Evolutionary conservation across 2,888 invertebrate genomes (phyloP).

Genomic region (Vesta saturnalis): DNA sequence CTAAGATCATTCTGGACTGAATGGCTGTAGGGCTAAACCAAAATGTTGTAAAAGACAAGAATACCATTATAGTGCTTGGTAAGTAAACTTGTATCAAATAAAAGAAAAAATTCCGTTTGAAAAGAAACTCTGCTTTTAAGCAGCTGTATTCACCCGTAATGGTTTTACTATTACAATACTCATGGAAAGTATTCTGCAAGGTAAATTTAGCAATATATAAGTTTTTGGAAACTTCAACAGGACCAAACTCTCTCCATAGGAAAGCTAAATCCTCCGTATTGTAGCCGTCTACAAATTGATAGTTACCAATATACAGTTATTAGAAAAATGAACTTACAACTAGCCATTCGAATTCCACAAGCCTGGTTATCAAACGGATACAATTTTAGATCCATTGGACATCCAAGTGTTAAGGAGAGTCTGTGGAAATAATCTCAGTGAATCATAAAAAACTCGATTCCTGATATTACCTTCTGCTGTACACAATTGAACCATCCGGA

Average conservation of each 20-base stretch:
- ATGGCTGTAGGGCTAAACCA: slow-evolving; percentile 97
- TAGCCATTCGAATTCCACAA: slow-evolving; percentile 94
- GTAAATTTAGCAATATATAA: slow-evolving; percentile 94
- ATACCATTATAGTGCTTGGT: slow-evolving; percentile 98
- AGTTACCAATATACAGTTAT: slow-evolving; percentile 39
- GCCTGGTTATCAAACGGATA: slow-evolving; percentile 96
- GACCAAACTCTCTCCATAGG: slow-evolving; percentile 95
- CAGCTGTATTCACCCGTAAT: slow-evolving; percentile 99
- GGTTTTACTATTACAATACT: slow-evolving; percentile 96
- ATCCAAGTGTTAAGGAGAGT: slow-evolving; percentile 93
- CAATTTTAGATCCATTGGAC: slow-evolving; percentile 97
- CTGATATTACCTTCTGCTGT: slow-evolving; percentile 85
- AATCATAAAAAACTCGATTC: too few relatives aligned
- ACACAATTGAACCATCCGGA: slow-evolving; percentile 93
- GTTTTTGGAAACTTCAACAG: slow-evolving; percentile 94
- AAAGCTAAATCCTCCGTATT: slow-evolving; percentile 96
- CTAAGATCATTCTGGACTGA: slow-evolving; percentile 92
- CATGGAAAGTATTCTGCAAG: slow-evolving; percentile 92
- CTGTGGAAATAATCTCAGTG: slow-evolving; percentile 64
- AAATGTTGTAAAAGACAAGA: slow-evolving; percentile 97
- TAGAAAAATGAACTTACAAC: slow-evolving; percentile 84
- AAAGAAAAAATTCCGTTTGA: slow-evolving; percentile 99
- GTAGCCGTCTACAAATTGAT: slow-evolving; percentile 84
- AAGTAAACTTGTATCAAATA: slow-evolving; percentile 99
- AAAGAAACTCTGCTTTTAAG: slow-evolving; percentile 93